Base-by-base conservation (phyloP, 2,113 vertebrate species). In the Brevimyrus niger region DNA sequence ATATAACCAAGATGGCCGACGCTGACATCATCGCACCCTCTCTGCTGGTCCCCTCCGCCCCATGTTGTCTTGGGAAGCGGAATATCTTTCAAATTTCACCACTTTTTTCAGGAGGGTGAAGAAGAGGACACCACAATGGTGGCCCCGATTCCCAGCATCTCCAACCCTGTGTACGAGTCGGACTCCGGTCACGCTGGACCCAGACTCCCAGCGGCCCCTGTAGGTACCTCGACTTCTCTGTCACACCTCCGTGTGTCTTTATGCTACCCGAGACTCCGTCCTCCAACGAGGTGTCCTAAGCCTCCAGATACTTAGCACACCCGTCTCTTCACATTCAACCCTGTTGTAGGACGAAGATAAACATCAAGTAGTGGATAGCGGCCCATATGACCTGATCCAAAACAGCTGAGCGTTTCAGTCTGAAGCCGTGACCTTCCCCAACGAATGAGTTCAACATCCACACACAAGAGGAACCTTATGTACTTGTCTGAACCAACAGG, bases 91-190 rank as follows among this genome's bases (percentile, higher is more conserved):
- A 9, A 53, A 23, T 8, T 42, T n/a, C n/a, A 55, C 7, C 42
- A n/a, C 44, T 13, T 27, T 3, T 13, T 46, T 11, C 0, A 95
- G 88, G 93, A 94, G 10, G 95, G 93, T 87, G 93, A 92, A 11
- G 90, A 88, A 0, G 94, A 93, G 27, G 91, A 93, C 23, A 35
- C 55, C 80, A 15, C 83, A 46, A 88, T 92, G 3, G 50, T 90
- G 13, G 92, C 87, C 48, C 4, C 48, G 35, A 58, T 90, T 46
- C 92, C 84, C 86, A 94, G 89, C 92, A 93, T 96, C 91, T 90
- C 11, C 89, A 96, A 96, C 89, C 96, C 96, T 0, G 91, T 94
- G 86, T 96, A 96, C 48, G 95, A 95, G 35, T 82, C 92, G 0
- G 88, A 53, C 5, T 69, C 93, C 42, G 90, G 91, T 19, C 44